A percentile compares a stretch with the other conserved stretches of the same genome.
These are phyloP conservation scores for Diadumene lineata DNA, from an alignment of 92 coral and sea anemone genomes.

Conservation along the genomic window DNA sequence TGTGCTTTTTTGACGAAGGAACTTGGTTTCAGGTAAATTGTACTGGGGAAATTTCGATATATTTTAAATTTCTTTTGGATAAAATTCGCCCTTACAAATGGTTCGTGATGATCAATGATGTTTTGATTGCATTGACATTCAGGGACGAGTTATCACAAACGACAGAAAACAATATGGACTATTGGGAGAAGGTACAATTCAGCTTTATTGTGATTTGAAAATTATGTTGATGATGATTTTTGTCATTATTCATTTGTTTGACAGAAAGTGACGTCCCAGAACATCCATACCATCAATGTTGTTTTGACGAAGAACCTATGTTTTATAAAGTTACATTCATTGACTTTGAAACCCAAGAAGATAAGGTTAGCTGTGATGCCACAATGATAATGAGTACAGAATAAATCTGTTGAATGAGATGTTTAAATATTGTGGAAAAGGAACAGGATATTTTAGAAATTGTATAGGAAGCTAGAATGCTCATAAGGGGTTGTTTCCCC, in stretches of 20 bases:
- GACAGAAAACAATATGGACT: conserved; percentile 63
- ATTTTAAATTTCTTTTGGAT: too few relatives aligned
- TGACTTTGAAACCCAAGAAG: conserved; percentile 56
- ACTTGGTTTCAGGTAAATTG: conserved; percentile 65
- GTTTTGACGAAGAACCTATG: conserved; percentile 79
- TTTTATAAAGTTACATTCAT: conserved; percentile 65
- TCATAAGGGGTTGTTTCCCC: too few relatives aligned
- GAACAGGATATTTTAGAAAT: too few relatives aligned
- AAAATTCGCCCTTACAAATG: background rate
- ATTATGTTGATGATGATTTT: too few relatives aligned
- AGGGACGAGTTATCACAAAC: conserved; percentile 58
- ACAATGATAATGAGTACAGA: too few relatives aligned
- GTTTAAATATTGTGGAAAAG: too few relatives aligned
- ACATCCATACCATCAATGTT: conserved; percentile 69
- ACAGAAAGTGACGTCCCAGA: conserved; percentile 62
- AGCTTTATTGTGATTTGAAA: too few relatives aligned
- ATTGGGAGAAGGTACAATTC: conserved; percentile 53
- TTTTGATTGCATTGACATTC: background rate
- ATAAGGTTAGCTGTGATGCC: too few relatives aligned
- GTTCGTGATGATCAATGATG: too few relatives aligned
- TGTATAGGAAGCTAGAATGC: too few relatives aligned
- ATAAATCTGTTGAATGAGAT: background rate
- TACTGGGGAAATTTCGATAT: background rate
- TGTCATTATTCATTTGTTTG: background rate
- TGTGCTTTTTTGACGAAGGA: conserved; percentile 69